Percentiles rank a stretch among this genome's conserved stretches.
phyloP scores from a whole-genome alignment of 2,113 vertebrate genomes.

The Nesoenas mayeri region DNA sequence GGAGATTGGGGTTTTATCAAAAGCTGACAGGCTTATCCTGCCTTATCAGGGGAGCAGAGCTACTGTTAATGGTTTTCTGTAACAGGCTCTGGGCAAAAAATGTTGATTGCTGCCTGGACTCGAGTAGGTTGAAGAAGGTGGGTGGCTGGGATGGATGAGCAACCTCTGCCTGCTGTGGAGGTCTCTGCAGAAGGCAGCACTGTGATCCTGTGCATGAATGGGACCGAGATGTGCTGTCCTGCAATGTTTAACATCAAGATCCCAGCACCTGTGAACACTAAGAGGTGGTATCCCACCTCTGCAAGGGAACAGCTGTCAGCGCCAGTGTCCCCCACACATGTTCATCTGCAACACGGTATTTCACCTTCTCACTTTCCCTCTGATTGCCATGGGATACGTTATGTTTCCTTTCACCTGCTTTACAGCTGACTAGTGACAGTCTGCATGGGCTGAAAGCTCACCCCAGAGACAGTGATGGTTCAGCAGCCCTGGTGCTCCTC shows the following conservation, averaged over 20 bases:
- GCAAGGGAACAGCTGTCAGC: not conserved
- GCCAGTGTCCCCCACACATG: accelerated
- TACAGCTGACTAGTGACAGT: not conserved
- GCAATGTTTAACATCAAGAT: not conserved
- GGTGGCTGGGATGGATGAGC: accelerated
- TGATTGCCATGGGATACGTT: accelerated
- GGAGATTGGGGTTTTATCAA: slow-evolving; percentile 11
- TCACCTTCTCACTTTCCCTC: not conserved
- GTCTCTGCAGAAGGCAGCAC: not conserved
- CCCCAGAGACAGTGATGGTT: accelerated
- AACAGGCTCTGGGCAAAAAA: not conserved
- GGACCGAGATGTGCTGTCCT: accelerated
- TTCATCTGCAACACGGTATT: not conserved
- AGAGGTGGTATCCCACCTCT: not conserved
- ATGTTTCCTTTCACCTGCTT: not conserved
- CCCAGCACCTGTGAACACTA: not conserved
- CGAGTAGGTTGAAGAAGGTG: accelerated
- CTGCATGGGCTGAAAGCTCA: not conserved
- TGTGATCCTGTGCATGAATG: accelerated
- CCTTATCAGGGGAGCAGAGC: slow-evolving; percentile 38
- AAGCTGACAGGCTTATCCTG: slow-evolving; percentile 37
- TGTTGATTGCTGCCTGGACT: not conserved
- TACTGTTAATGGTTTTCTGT: slow-evolving; percentile 19
- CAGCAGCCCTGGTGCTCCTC: not conserved
- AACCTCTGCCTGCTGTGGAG: not conserved